Evolutionary conservation across 2,888 invertebrate species (phyloP).

Genomic region (Romanomermis culicivorax): DNA sequence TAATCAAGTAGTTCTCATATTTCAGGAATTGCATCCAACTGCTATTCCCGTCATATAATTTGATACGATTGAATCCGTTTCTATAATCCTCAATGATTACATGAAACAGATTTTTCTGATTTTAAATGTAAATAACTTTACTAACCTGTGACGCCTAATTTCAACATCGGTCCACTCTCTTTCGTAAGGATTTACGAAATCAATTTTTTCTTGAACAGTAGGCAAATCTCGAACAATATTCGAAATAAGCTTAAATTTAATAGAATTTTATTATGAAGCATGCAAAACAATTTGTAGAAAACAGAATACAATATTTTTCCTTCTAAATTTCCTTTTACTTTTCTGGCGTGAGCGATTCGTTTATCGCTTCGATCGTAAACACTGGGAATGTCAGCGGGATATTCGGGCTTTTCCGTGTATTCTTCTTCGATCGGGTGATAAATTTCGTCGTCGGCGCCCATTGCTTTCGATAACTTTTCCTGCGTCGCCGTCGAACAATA

Average conservation of each 20-base stretch:
- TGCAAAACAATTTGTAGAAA: too few species aligned
- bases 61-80: too few species aligned
- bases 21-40: too few species aligned
- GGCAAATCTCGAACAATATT: background rate
- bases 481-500: too few species aligned
- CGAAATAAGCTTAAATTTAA: background rate
- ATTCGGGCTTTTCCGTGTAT: background rate
- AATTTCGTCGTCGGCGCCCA: too few species aligned
- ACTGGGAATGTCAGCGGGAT: background rate
- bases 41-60: too few species aligned
- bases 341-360: background rate
- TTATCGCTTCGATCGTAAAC: background rate
- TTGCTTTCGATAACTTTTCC: too few species aligned
- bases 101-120: background rate
- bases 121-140: background rate
- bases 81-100: too few species aligned
- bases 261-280: too few species aligned
- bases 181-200: conserved; percentile 7
- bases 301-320: too few species aligned
- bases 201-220: conserved; percentile 4
- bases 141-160: background rate
- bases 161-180: conserved; percentile 1
- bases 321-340: too few species aligned
- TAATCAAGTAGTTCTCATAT: too few species aligned
- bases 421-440: background rate